Evolutionary conservation across 2,797 vertebrate species (phyloP).

Genomic region (Chromobotia macracanthus): DNA sequence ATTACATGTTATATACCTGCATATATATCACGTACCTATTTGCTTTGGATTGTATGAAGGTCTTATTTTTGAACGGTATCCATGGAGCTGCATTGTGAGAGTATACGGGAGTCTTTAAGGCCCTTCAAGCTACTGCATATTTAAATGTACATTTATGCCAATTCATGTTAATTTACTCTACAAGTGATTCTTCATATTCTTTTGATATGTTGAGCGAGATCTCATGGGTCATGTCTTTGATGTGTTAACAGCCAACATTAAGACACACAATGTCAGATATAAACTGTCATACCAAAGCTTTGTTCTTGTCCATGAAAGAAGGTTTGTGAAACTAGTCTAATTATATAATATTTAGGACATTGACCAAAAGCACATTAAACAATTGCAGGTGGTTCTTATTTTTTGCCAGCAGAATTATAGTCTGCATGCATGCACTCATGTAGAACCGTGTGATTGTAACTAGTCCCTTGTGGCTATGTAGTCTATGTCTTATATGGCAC

Average conservation of each 20-base stretch:
- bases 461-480: too few relatives aligned
- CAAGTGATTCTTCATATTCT: not conserved
- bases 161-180: conserved; percentile 6
- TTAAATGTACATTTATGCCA: conserved; percentile 21
- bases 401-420: too few relatives aligned
- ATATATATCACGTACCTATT: too few relatives aligned
- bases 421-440: too few relatives aligned
- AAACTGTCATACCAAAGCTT: not conserved
- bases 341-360: not conserved
- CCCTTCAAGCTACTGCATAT: conserved; percentile 12
- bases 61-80: conserved; percentile 1
- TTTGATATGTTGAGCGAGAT: conserved; percentile 11
- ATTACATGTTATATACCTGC: too few relatives aligned
- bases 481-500: too few relatives aligned
- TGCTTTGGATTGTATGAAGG: too few relatives aligned
- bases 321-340: too few relatives aligned
- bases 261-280: conserved; percentile 11
- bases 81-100: conserved; percentile 28
- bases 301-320: not conserved
- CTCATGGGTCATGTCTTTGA: conserved; percentile 3
- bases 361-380: too few relatives aligned
- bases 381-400: too few relatives aligned
- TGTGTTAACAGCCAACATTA: conserved; percentile 13
- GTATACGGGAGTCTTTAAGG: conserved; percentile 10
- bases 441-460: too few relatives aligned